These are phyloP conservation scores for Alaudala cheleensis DNA, from an alignment of 2,113 vertebrate genomes.

Conservation along the genomic window DNA sequence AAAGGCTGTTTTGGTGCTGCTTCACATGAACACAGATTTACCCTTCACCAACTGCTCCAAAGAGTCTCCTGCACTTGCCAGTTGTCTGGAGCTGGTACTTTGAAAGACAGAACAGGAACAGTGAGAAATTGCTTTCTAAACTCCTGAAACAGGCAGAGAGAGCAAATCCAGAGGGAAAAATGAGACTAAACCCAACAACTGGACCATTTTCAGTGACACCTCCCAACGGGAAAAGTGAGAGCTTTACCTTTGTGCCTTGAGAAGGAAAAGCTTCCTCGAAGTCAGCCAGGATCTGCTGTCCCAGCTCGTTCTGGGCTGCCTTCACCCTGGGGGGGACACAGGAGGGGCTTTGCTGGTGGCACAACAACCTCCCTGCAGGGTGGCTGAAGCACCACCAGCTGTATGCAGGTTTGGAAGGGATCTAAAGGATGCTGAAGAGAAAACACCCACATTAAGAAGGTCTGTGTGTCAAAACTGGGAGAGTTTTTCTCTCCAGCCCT, in stretches of 20 bases:
- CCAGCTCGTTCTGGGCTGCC: conserved; percentile 92
- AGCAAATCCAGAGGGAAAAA: not conserved
- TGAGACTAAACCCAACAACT: not conserved
- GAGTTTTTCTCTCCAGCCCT: not conserved
- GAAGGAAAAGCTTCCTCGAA: conserved; percentile 96
- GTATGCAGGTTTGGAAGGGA: not conserved
- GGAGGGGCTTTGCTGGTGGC: not conserved
- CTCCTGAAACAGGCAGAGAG: not conserved
- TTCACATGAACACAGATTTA: not conserved
- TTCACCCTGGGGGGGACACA: conserved; percentile 84
- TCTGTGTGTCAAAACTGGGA: not conserved
- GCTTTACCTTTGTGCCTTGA: conserved; percentile 92
- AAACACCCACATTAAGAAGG: not conserved
- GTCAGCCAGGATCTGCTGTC: conserved; percentile 96
- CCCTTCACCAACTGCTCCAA: not conserved
- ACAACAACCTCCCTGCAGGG: not conserved
- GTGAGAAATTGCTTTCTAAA: not conserved
- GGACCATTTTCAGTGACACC: not conserved
- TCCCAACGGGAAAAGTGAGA: not conserved
- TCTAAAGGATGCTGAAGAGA: not conserved
- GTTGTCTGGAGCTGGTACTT: not conserved
- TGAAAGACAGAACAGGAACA: not conserved
- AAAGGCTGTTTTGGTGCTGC: not conserved
- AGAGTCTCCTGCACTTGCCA: not conserved
- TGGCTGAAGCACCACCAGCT: not conserved